These are phyloP conservation scores for Rhinatrema bivittatum DNA, from an alignment of 2,797 vertebrate genomes.

Conservation along the genomic window DNA sequence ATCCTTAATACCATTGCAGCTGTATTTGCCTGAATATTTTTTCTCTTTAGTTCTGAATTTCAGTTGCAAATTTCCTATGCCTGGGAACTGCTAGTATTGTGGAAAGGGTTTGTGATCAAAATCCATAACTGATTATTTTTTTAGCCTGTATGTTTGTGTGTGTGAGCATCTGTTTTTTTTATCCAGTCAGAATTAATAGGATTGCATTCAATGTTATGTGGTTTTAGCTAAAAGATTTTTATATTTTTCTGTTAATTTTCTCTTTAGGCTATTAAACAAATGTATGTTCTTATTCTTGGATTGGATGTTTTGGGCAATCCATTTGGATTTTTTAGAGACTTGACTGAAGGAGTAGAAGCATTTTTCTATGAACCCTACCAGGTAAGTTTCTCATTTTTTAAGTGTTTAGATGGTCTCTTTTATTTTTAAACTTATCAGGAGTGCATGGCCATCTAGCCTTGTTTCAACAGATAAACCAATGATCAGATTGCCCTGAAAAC, in stretches of 20 bases:
- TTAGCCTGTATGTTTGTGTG: no score
- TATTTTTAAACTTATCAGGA: no score
- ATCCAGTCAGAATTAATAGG: neutral
- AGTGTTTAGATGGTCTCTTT: neutral
- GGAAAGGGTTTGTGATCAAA: no score
- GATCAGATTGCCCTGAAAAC: no score
- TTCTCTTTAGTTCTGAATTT: no score
- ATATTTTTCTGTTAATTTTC: conserved; percentile 11
- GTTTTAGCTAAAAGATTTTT: neutral
- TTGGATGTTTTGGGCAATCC: conserved; percentile 96
- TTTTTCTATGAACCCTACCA: conserved; percentile 98
- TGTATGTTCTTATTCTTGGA: conserved; percentile 94
- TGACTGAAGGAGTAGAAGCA: conserved; percentile 95
- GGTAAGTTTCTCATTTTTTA: conserved; percentile 49
- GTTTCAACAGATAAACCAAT: no score
- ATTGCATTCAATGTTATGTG: neutral
- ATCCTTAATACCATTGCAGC: no score
- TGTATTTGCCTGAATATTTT: no score
- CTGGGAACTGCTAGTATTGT: no score
- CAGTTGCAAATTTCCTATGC: no score
- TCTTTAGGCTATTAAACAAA: conserved; percentile 91
- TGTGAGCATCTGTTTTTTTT: neutral
- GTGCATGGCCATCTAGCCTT: no score
- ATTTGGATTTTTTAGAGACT: conserved; percentile 88
- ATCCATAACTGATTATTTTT: no score